A percentile compares a stretch with the other conserved stretches of the same genome.
Conservation (phyloP, 2,113 vertebrate genomes). For the Brachyistius frenatus region DNA sequence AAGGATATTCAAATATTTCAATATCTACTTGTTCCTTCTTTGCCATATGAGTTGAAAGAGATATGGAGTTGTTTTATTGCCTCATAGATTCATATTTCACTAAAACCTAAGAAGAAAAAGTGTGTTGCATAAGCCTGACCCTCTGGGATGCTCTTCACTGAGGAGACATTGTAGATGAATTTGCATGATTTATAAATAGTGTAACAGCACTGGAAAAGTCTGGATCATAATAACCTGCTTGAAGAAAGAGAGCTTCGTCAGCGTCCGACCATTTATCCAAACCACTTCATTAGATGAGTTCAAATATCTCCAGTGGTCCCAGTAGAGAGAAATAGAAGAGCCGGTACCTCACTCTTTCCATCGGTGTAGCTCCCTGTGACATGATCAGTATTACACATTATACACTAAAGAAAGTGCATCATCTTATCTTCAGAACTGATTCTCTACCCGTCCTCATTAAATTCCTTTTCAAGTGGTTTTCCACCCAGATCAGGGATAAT, state of each 20-base stretch:
- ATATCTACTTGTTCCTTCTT: neutral
- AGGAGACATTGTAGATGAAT: slow-evolving; percentile 21
- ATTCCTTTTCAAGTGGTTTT: slow-evolving; percentile 48
- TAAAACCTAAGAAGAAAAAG: neutral
- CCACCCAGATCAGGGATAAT: slow-evolving; percentile 43
- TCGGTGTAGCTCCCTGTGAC: slow-evolving; percentile 3
- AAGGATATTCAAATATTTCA: neutral
- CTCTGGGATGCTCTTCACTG: slow-evolving; percentile 20
- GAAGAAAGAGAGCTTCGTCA: slow-evolving; percentile 9
- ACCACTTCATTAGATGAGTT: slow-evolving; percentile 44
- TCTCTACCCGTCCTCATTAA: slow-evolving; percentile 31
- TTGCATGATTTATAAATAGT: slow-evolving; percentile 38
- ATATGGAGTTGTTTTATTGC: neutral
- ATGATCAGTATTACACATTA: slow-evolving; percentile 44
- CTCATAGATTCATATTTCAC: slow-evolving; percentile 1
- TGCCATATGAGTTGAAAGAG: neutral
- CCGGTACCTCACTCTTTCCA: neutral
- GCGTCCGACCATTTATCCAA: slow-evolving; percentile 35
- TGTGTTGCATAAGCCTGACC: slow-evolving; percentile 14
- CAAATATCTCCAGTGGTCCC: slow-evolving; percentile 36
- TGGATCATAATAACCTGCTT: slow-evolving; percentile 24
- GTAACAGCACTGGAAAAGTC: slow-evolving; percentile 1
- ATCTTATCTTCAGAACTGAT: slow-evolving; percentile 41
- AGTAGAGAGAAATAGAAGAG: slow-evolving; percentile 9
- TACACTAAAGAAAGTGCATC: slow-evolving; percentile 12